Percentiles rank a stretch among this genome's conserved stretches.
Evolutionary conservation across 2,888 invertebrate genomes (phyloP).

Genomic region (Melikaiella ostensackeni): DNA sequence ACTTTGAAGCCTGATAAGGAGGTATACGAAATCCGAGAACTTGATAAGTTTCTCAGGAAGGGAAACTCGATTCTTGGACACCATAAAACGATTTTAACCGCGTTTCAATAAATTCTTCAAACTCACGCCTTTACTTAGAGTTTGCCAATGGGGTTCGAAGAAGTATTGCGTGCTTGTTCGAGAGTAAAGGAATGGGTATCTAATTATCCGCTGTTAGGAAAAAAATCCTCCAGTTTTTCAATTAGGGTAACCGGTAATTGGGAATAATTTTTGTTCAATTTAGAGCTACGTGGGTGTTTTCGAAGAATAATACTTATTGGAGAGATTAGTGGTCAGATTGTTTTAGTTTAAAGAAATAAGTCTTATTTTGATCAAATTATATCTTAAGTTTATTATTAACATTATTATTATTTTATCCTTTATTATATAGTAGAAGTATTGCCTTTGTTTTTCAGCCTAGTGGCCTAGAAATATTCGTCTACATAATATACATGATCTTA

Average conservation of each 20-base stretch:
- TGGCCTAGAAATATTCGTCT: no score
- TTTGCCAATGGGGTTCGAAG: conserved; percentile 23
- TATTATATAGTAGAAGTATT: no score
- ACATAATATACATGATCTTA: no score
- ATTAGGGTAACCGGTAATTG: conserved; percentile 19
- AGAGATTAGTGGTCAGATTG: no score
- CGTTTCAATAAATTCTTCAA: conserved; percentile 34
- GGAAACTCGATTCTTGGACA: conserved; percentile 35
- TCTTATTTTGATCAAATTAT: no score
- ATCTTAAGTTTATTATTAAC: no score
- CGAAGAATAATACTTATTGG: background rate
- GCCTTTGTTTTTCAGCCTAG: no score
- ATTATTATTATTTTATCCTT: no score
- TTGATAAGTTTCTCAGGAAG: conserved; percentile 24
- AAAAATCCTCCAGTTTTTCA: conserved; percentile 17
- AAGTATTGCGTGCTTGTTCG: conserved; percentile 31
- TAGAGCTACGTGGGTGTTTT: background rate
- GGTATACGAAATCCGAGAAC: conserved; percentile 31
- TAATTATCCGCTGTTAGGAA: conserved; percentile 20
- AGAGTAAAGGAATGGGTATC: background rate
- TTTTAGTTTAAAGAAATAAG: no score
- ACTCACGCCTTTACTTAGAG: conserved; percentile 14
- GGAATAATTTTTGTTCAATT: conserved; percentile 12
- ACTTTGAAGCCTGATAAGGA: no score
- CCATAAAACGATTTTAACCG: conserved; percentile 25